Evolutionary conservation across 2,888 invertebrate species (phyloP).

Genomic region (Megastigmus dorsalis): DNA sequence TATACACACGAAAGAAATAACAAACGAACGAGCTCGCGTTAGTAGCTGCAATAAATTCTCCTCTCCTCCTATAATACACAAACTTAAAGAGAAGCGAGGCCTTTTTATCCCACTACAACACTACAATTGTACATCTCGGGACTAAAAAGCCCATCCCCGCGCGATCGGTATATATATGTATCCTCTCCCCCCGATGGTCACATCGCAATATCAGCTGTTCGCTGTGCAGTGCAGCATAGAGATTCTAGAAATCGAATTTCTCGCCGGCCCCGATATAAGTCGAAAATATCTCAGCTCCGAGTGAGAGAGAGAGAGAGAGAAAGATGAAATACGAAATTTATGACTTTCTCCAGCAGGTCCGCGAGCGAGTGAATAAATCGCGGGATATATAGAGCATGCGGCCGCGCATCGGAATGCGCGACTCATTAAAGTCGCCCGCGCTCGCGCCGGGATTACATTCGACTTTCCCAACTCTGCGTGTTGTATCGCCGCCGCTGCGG

Average conservation of each 20-base stretch:
- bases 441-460: neutral
- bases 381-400: conserved; percentile 26
- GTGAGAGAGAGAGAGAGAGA: neutral
- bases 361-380: conserved; percentile 15
- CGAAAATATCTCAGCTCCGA: neutral
- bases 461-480: conserved; percentile 19
- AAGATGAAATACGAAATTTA: conserved; percentile 35
- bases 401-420: conserved; percentile 7
- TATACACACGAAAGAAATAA: too few species aligned
- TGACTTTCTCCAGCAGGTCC: conserved; percentile 28
- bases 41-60: too few species aligned
- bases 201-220: neutral
- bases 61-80: too few species aligned
- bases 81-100: too few species aligned
- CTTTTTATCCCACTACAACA: too few species aligned
- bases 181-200: neutral
- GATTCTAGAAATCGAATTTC: conserved; percentile 21
- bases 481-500: too few species aligned
- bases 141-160: too few species aligned
- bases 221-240: neutral
- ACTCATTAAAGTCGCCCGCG: conserved; percentile 37
- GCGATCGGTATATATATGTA: too few species aligned
- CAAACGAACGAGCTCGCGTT: too few species aligned
- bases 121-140: too few species aligned
- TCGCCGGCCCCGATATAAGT: neutral